Evolutionary conservation across 1,140 invertebrate genomes (phyloP), one percentile per base, ranked within the genome.

Genomic region (Drosophila melanica): DNA sequence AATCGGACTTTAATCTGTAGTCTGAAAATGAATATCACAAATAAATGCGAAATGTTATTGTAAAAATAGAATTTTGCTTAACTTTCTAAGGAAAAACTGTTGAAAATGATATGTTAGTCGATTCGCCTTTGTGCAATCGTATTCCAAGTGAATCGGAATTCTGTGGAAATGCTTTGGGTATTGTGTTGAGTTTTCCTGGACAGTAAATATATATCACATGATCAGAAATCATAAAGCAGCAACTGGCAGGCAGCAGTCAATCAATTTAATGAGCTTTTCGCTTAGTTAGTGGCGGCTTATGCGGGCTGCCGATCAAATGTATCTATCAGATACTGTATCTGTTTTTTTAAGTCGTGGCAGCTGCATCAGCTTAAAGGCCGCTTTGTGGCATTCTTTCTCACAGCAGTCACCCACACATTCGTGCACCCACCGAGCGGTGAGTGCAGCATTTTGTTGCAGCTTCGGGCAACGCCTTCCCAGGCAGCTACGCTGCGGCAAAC

Each of bases 361-460:
- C 37, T 23, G 41, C 23, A 27, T 27, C 66, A 51, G 57, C 65
- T 74, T 73, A 68, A 60, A 68, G 57, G 51, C 57, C 42, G 54
- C 50, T 54, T 74, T 55, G 44, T 55, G 50, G 66, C 72, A 75
- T 75, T 75, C 66, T 70, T 75, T 75, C 72, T 70, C 72, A 75
- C 72, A 69, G 50, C 45, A 48, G 20, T 50, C 58, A 69, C 48
- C 57, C 53, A 64, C 48, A 53, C 42, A 70, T 12, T 35, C 48
- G 39, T 37, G 47, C 44, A 58, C 53, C 51, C 53, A 71, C 53
- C 53, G 54, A 33, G 42, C 53, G 65, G 45, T 58, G 54, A 33
- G 42, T 65, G 59, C 47, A 62, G 11, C 59, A 50, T 42, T 39
- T 51, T 51, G 33, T 60, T 47, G 44, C 41, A 55, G 37, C 42